phyloP scores from a whole-genome alignment of 92 coral and sea anemone species.

The Metridium senile region DNA sequence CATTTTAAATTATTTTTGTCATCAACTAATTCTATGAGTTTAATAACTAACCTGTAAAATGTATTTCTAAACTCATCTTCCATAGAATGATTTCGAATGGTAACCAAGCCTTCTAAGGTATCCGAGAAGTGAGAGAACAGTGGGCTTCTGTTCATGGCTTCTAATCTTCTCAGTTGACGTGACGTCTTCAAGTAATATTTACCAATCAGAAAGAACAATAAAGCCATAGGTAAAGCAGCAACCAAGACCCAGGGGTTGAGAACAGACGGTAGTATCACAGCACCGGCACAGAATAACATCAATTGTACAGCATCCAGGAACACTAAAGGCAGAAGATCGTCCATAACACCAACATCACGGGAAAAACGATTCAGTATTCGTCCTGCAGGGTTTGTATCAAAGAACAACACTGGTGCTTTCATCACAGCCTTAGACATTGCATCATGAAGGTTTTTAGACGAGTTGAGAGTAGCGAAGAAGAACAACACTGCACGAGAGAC shows the following conservation, averaged over 20 bases:
- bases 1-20: too few relatives aligned
- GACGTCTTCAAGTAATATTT: constrained; percentile 70
- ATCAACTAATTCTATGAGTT: neutral
- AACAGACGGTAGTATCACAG: constrained; percentile 44
- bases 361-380: constrained; percentile 50
- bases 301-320: constrained; percentile 50
- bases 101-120: constrained; percentile 62
- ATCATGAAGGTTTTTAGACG: constrained; percentile 57
- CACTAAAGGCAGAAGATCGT: constrained; percentile 50
- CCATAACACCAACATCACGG: constrained; percentile 54
- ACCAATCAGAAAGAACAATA: constrained; percentile 50
- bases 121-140: constrained; percentile 59
- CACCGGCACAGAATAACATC: constrained; percentile 52
- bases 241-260: constrained; percentile 48
- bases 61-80: constrained; percentile 29
- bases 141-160: constrained; percentile 58
- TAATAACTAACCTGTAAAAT: constrained; percentile 46
- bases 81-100: constrained; percentile 49
- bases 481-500: constrained; percentile 46
- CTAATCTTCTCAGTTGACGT: constrained; percentile 66
- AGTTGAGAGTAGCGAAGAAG: constrained; percentile 43
- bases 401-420: constrained; percentile 52
- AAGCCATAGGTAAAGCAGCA: constrained; percentile 53
- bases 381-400: constrained; percentile 57
- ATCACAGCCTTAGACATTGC: constrained; percentile 44